A percentile compares a stretch with the other conserved stretches of the same genome.
Conservation (phyloP, 2,113 vertebrate genomes). For the Pseudolaguvia tuberculata region DNA sequence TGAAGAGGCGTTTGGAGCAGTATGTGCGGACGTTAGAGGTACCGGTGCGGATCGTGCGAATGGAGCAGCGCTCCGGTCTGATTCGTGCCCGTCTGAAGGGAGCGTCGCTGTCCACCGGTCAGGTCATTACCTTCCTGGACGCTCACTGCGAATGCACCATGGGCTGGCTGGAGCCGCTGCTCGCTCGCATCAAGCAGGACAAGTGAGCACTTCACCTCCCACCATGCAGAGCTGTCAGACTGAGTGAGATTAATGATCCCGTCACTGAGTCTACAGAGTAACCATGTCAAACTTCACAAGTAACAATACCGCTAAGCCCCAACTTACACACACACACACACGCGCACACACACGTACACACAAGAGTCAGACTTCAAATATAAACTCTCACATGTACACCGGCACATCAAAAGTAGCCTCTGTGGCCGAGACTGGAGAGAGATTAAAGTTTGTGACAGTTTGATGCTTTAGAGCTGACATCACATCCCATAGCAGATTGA, state of each 20-base stretch:
- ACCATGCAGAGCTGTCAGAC: conserved; percentile 63
- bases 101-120: conserved; percentile 90
- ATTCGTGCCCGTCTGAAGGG: conserved; percentile 94
- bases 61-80: conserved; percentile 97
- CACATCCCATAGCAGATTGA: not conserved
- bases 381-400: not conserved
- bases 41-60: conserved; percentile 88
- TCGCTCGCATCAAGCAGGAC: conserved; percentile 91
- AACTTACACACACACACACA: not conserved
- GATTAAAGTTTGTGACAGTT: not conserved
- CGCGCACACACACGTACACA: too few relatives aligned
- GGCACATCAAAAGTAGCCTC: not conserved
- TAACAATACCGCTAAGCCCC: too few relatives aligned
- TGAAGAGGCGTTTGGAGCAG: conserved; percentile 89
- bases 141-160: conserved; percentile 97
- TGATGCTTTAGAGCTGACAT: not conserved
- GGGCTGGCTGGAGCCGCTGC: conserved; percentile 94
- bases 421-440: not conserved
- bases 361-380: not conserved
- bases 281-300: not conserved
- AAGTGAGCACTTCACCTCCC: conserved; percentile 68
- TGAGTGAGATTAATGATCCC: conserved; percentile 45
- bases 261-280: not conserved
- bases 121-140: conserved; percentile 97
- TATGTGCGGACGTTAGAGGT: conserved; percentile 89